These are phyloP conservation scores for Podargus strigoides DNA, from an alignment of 2,797 vertebrate genomes.

Conservation along the genomic window DNA sequence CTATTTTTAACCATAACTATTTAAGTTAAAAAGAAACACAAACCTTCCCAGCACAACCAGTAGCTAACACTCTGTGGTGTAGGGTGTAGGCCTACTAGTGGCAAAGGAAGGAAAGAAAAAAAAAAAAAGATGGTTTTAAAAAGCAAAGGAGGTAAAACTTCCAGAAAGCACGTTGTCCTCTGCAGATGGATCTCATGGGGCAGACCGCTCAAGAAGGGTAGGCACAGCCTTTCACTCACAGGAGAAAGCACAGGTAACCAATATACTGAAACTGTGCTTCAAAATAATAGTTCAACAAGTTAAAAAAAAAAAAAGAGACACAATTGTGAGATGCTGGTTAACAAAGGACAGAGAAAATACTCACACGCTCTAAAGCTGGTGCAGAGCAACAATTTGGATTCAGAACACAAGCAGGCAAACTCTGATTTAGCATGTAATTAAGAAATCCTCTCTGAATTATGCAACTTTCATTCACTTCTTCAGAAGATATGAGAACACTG, in stretches of 20 bases:
- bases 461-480: conserved; percentile 56
- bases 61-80: background rate
- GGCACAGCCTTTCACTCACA: background rate
- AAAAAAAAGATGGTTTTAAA: background rate
- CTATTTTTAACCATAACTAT: background rate
- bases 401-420: conserved; percentile 15
- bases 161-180: background rate
- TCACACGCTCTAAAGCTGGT: background rate
- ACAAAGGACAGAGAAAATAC: background rate
- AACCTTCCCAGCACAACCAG: background rate
- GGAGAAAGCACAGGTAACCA: background rate
- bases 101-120: background rate
- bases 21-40: background rate
- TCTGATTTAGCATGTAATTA: conserved; percentile 54
- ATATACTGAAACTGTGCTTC: background rate
- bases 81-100: background rate
- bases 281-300: background rate
- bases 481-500: conserved; percentile 41
- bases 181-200: background rate
- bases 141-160: background rate
- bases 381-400: conserved; percentile 13
- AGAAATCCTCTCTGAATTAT: conserved; percentile 51
- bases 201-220: background rate
- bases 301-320: background rate
- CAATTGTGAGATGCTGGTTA: background rate